Conservation (phyloP, 2,888 invertebrate species). For the Ormia ochracea region DNA sequence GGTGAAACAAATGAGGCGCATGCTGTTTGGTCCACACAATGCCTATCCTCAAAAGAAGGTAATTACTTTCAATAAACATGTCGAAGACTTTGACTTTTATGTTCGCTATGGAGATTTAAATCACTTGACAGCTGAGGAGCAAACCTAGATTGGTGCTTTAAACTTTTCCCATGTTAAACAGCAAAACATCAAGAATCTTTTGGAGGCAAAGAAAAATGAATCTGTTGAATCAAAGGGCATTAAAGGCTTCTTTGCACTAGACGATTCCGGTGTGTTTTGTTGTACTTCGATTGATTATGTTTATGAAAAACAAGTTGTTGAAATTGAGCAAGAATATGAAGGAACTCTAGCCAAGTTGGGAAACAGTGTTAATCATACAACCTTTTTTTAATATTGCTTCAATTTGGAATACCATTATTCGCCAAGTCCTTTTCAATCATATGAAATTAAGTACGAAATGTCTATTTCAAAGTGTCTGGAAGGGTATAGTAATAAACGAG, state of each 20-base stretch:
- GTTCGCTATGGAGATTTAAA: constrained; percentile 94
- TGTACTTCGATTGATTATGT: constrained; percentile 90
- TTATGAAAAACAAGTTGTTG: constrained; percentile 88
- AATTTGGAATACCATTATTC: too few species aligned
- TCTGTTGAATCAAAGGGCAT: constrained; percentile 90
- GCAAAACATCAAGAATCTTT: constrained; percentile 86
- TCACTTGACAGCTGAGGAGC: constrained; percentile 82
- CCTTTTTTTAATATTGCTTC: too few species aligned
- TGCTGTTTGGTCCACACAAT: constrained; percentile 93
- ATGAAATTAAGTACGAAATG: too few species aligned
- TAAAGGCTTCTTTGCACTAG: constrained; percentile 96
- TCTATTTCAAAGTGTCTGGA: too few species aligned
- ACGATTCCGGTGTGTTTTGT: constrained; percentile 93
- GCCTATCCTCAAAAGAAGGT: constrained; percentile 98
- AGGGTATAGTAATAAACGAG: too few species aligned
- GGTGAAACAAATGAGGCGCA: constrained; percentile 84
- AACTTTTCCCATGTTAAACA: constrained; percentile 84
- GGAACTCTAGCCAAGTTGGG: constrained; percentile 94
- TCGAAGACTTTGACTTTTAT: constrained; percentile 91
- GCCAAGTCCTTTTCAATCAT: too few species aligned
- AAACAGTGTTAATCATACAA: too few species aligned
- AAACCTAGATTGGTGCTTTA: constrained; percentile 83
- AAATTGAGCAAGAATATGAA: constrained; percentile 80
- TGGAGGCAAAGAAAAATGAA: constrained; percentile 85
- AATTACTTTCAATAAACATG: constrained; percentile 97